Base-by-base conservation (phyloP, 2,888 invertebrate genomes). In the Auanema freiburgensis region DNA sequence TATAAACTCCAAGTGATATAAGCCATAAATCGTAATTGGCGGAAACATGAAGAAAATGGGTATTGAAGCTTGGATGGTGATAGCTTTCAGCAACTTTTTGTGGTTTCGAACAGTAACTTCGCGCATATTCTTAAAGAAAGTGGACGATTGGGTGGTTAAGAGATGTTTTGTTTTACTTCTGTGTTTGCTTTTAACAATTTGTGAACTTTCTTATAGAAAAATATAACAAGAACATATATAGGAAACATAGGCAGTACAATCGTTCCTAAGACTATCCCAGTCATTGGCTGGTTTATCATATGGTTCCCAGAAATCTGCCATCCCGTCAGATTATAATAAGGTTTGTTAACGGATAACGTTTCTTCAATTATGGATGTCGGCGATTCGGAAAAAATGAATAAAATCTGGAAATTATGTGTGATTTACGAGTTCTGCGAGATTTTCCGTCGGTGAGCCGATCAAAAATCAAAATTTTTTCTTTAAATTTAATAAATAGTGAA, bases 231-330 rank as follows among this genome's bases (percentile, higher is more conserved):
- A 12, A 62, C 56, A 56, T 77, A 77, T 53, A 75, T 75, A 8
- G 77, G 74, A 51, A 77, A 77, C 77, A 77, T 77, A 41, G 77
- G 77, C 11, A 75, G 61, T 3, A 73, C 72, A 23, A 77, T 77
- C 0, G 75, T 70, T 6, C 67, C 69, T 57, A 77, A 54, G 10
- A 72, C 73, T 51, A 75, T 58, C 1, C 67, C 69, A 3, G 77
- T 77, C 18, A 77, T 42, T 1, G 74, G 74, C 14, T 69, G 64
- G 11, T 67, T 65, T 23, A 67, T 57, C 73, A 75, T 74, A 44
- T 75, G 69, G 52, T 75, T 77, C 11, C 77, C 77, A 18, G 69
- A 66, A 1, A 74, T 44, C 6, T 53, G 53, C 59, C 61, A 66
- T 23, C 63, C 69, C 5, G 52, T 60, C 43, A 69, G 42, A n/a